Base-by-base conservation (phyloP, 53 echinoderm and acorn worm genomes). In the Crossaster papposus region DNA sequence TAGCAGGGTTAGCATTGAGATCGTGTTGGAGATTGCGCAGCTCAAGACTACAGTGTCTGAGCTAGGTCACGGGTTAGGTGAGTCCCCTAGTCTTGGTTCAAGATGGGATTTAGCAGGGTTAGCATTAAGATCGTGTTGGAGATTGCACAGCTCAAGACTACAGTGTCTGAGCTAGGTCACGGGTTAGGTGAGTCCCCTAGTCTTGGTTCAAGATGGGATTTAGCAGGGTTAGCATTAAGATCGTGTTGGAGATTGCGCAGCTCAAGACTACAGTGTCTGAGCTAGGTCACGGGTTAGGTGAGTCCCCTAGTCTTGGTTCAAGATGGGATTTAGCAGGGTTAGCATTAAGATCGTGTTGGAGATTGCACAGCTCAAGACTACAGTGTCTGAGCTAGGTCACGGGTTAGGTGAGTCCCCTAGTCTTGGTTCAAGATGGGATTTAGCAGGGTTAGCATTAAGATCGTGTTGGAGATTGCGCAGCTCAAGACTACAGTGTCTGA, bases 31-130 rank as follows among this genome's bases (percentile, higher is more conserved):
- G n/a, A n/a, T n/a, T n/a, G n/a, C 92, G 13, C 94, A 94, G 31
- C 73, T 94, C 22, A 85, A 85, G 72, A 80, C 91, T 51, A 54
- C 65, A 23, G 80, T 94, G 2, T 18, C 78, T 33, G 83, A 81
- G 31, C 65, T 94, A 52, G 85, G 89, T 10, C 89, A 34, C 30
- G 94, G 94, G 36, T 80, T 91, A 72, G 94, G 94, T 94, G 82
- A 92, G 91, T 18, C 73, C n/a, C n/a, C 24, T 14, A 26, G 44
- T 0, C 54, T 87, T 15, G 37, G 33, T 81, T 0, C 14, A 17
- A 28, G n/a, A 23, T 29, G 28, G 1, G n/a, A 23, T 9, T 68
- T 28, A n/a, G n/a, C n/a, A n/a, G n/a, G n/a, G n/a, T n/a, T n/a
- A n/a, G n/a, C n/a, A n/a, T n/a, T n/a, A n/a, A n/a, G n/a, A n/a